Base-by-base conservation (phyloP, 2,113 vertebrate genomes). In the Microtus oregoni region DNA sequence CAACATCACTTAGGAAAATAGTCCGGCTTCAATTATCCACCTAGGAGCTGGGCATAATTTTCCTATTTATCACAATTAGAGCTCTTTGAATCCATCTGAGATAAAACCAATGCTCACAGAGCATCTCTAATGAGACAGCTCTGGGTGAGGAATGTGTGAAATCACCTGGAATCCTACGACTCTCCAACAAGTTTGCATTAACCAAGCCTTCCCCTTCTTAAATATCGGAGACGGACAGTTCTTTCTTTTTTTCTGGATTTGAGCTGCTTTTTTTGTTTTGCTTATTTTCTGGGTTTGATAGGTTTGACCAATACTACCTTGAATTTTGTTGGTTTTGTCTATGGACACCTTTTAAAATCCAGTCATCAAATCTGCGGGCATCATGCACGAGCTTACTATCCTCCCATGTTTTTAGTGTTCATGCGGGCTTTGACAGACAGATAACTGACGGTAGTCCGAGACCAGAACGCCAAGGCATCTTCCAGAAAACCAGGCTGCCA, bases 1-100 rank as follows among this genome's bases (percentile, higher is more conserved):
- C 87, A 68, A 92, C 19, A 85, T 52, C 58, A 88, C 70, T 86
- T 47, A 85, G 44, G 90, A 93, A 90, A 94, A 94, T 58, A 92
- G 5, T 22, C 9, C 81, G 85, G 89, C 76, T 90, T 88, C 70
- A 70, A n/a, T 82, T 82, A 93, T 44, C 93, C 30, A 83, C 67
- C 68, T 47, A 75, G 38, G 67, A 75, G n/a, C 9, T 55, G 13
- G 87, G 61, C 58, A 86, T 61, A 41, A 76, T 32, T 92, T 76
- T 87, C 47, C 32, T 22, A 83, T 79, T 92, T 85, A 76, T 50
- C 65, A 86, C 77, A 91, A 47, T 72, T 26, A 83, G n/a, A 76
- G 20, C 41, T 83, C 65, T 87, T 17, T 65, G n/a, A 73, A 63
- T 55, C 73, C 2, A 47, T 70, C 41, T 72, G 55, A 52, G 13